Conservation (phyloP, 2,888 invertebrate genomes). For the Euclidia mi region DNA sequence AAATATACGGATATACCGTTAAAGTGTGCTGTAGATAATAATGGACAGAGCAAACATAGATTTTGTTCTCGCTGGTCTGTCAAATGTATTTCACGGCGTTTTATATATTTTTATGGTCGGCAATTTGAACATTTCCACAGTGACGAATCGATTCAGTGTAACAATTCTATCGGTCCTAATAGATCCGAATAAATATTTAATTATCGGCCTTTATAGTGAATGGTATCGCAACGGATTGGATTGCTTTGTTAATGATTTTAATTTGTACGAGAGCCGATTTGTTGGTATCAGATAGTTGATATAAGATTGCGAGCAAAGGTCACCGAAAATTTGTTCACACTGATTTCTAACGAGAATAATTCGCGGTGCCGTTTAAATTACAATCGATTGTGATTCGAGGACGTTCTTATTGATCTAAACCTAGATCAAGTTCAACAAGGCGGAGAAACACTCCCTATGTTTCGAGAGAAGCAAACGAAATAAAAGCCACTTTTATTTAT, state of each 20-base stretch:
- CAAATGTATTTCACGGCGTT: conserved; percentile 83
- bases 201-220: conserved; percentile 83
- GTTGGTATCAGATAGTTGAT: conserved; percentile 49
- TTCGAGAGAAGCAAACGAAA: no score
- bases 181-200: conserved; percentile 88
- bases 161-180: conserved; percentile 81
- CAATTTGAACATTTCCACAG: conserved; percentile 82
- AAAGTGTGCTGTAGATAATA: conserved; percentile 24
- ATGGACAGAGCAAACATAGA: conserved; percentile 75
- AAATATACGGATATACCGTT: conserved; percentile 27
- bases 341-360: conserved; percentile 52
- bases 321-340: conserved; percentile 50
- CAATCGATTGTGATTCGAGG: conserved; percentile 43
- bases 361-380: conserved; percentile 56
- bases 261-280: conserved; percentile 66
- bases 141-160: conserved; percentile 84
- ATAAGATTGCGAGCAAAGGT: conserved; percentile 53
- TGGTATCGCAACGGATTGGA: conserved; percentile 82
- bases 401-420: conserved; percentile 12
- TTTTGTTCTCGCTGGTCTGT: conserved; percentile 74
- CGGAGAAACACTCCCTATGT: no score
- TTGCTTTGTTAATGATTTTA: conserved; percentile 80
- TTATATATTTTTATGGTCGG: conserved; percentile 68
- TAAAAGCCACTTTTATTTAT: no score
- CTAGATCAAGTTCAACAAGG: no score